A percentile compares a stretch with the other conserved stretches of the same genome.
phyloP scores from a whole-genome alignment of 1,140 invertebrate genomes.

The Elysia chlorotica region DNA sequence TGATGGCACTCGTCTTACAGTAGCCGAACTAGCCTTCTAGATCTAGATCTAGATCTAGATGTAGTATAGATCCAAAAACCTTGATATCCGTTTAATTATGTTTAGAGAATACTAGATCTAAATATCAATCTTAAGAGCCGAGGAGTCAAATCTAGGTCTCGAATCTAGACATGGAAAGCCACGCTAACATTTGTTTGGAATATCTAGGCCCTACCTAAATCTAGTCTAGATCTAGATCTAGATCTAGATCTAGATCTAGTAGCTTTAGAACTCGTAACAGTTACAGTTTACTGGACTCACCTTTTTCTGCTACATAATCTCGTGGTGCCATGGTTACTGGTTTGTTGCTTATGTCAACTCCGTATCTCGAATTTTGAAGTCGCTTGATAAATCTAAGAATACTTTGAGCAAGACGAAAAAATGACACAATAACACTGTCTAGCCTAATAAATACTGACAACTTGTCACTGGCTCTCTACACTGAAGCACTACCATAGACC shows the following conservation, averaged over 20 bases:
- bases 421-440: too few species aligned
- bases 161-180: neutral
- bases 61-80: neutral
- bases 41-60: neutral
- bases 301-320: conserved; percentile 62
- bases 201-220: neutral
- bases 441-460: too few species aligned
- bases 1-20: too few species aligned
- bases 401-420: too few species aligned
- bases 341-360: too few species aligned
- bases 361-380: too few species aligned
- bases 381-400: too few species aligned
- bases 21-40: neutral
- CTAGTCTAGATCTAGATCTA: neutral
- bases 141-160: too few species aligned
- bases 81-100: neutral
- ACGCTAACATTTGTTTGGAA: too few species aligned
- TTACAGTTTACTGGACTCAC: conserved; percentile 38
- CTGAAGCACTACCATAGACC: too few species aligned
- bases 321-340: conserved; percentile 53
- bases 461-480: too few species aligned
- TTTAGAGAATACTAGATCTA: neutral
- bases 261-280: neutral
- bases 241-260: neutral
- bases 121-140: too few species aligned